phyloP scores from a whole-genome alignment of 1,140 invertebrate genomes.

The Drosophila ogumai region DNA sequence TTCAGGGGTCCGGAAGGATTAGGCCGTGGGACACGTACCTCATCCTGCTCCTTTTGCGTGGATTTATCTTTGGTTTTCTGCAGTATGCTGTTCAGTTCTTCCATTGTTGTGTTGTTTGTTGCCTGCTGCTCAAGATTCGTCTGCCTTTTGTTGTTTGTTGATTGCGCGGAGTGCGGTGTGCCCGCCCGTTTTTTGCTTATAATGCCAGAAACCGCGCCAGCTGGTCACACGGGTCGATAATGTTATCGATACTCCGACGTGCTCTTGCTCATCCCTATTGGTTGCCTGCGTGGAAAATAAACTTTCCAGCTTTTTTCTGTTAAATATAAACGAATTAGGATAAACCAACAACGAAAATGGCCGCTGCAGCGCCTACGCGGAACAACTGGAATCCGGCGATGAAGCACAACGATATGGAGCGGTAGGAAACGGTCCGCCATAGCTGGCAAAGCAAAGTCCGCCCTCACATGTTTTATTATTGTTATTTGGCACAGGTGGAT shows the following conservation, averaged over 20 bases:
- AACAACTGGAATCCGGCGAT: slow-evolving; percentile 88
- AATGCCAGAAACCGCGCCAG: neutral
- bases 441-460: slow-evolving; percentile 38
- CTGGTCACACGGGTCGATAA: neutral
- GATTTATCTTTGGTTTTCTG: slow-evolving; percentile 84
- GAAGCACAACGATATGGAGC: slow-evolving; percentile 87
- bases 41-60: slow-evolving; percentile 83
- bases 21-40: slow-evolving; percentile 63
- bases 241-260: slow-evolving; percentile 8
- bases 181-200: neutral
- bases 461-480: slow-evolving; percentile 48
- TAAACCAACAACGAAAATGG: slow-evolving; percentile 67
- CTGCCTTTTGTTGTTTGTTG: slow-evolving; percentile 7
- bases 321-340: slow-evolving; percentile 1
- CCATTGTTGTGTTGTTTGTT: slow-evolving; percentile 60
- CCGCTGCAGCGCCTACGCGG: slow-evolving; percentile 79
- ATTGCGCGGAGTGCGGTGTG: slow-evolving; percentile 2
- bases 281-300: slow-evolving; percentile 75
- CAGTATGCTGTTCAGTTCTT: slow-evolving; percentile 79
- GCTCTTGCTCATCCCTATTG: slow-evolving; percentile 46
- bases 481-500: slow-evolving; percentile 91
- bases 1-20: slow-evolving; percentile 55
- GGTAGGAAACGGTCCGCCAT: slow-evolving; percentile 70
- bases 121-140: slow-evolving; percentile 17
- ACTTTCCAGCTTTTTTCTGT: slow-evolving; percentile 23